Evolutionary conservation across 2,113 vertebrate genomes (phyloP).

Genomic region (Pseudonaja textilis): DNA sequence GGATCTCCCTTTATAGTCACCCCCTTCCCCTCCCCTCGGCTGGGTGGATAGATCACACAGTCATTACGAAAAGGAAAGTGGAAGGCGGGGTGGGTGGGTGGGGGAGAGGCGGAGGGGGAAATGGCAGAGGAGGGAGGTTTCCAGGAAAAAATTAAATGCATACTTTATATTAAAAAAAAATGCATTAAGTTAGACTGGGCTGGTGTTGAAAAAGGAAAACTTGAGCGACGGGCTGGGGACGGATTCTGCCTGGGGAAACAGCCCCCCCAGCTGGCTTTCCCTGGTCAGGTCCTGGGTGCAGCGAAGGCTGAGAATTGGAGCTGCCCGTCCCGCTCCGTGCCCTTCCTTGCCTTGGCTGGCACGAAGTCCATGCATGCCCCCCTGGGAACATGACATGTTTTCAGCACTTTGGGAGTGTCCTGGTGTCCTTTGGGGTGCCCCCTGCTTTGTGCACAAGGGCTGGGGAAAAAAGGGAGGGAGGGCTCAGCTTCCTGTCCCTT

Average conservation of each 20-base stretch:
- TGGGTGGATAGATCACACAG: neutral
- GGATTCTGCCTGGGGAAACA: neutral
- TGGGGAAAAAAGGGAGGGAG: rapidly evolving
- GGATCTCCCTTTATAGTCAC: constrained; percentile 36
- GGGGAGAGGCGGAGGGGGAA: rapidly evolving
- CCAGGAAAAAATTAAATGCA: neutral
- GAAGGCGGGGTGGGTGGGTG: neutral
- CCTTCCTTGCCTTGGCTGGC: neutral
- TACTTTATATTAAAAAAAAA: neutral
- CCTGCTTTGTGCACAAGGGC: neutral
- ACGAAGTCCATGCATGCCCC: neutral
- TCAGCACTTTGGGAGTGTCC: neutral
- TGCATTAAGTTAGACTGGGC: neutral
- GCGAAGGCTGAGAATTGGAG: neutral
- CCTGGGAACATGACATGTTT: neutral
- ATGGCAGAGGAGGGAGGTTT: neutral
- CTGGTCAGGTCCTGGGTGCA: neutral
- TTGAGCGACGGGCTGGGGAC: neutral
- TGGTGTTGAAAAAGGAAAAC: no score
- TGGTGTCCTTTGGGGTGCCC: neutral
- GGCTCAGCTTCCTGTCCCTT: neutral
- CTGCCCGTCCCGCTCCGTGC: neutral
- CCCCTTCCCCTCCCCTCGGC: constrained; percentile 24
- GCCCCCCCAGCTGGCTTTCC: neutral
- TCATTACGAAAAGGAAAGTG: no score